Evolutionary conservation across 2,113 vertebrate genomes (phyloP).

Genomic region (Pseudopodoces humilis): DNA sequence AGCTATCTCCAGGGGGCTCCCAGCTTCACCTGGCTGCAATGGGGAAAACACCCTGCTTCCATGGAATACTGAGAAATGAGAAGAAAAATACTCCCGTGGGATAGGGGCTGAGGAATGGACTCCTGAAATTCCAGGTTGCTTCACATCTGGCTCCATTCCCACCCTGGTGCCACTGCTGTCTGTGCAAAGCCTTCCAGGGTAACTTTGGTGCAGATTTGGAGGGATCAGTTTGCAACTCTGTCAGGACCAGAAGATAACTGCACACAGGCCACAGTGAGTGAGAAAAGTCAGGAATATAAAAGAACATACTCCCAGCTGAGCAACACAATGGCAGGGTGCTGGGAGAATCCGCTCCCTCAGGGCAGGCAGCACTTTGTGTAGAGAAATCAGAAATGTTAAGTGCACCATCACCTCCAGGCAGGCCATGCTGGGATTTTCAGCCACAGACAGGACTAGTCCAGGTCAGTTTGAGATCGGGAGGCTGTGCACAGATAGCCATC

Average conservation of each 20-base stretch:
- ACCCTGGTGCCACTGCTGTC: background rate
- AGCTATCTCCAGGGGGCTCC: background rate
- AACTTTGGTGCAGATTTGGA: background rate
- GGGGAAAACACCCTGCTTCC: background rate
- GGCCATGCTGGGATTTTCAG: background rate
- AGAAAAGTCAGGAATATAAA: background rate
- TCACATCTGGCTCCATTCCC: background rate
- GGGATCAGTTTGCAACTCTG: background rate
- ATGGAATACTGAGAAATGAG: background rate
- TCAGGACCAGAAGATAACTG: background rate
- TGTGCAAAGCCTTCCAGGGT: background rate
- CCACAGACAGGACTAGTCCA: background rate
- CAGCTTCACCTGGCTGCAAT: background rate
- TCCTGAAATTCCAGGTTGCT: background rate
- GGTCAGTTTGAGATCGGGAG: background rate
- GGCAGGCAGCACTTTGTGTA: background rate
- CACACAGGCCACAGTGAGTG: background rate
- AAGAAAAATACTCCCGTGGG: background rate
- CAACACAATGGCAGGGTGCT: background rate
- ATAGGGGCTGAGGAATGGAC: background rate
- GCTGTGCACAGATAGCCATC: background rate
- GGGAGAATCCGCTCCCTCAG: fast-evolving
- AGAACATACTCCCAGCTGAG: fast-evolving
- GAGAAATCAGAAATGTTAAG: background rate
- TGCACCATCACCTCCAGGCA: background rate